Evolutionary conservation across 2,888 invertebrate genomes (phyloP), one percentile per base, ranked within the genome.

Genomic region (Oxytorus armatus): DNA sequence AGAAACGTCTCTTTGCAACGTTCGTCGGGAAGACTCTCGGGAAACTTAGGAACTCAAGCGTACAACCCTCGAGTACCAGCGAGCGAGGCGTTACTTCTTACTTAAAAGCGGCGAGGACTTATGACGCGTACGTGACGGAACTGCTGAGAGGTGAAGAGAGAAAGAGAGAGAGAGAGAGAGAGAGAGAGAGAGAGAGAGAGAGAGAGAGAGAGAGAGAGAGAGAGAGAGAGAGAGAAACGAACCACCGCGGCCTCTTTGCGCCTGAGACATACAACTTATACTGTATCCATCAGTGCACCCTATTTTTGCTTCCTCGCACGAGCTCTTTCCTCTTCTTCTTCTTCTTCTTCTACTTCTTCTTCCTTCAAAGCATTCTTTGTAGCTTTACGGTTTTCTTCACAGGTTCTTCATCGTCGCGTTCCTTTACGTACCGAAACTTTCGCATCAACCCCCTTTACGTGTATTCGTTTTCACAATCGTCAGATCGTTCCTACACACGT

Each of bases 121-220:
- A 89, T 86, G 89, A 89, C 87, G 84, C 83, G 87, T 85, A 88
- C 90, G 90, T 91, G 91, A 91, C 89, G 85, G 88, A 90, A 90
- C 90, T 90, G 86, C 83, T 85, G 85, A 84, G 80, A 81, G 83
- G 84, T 77, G 63, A 82, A 84, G 80, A 85, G 85, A 78, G 83
- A 70, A 11, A 16, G 69, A 33, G 72, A 18, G 63, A 36, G 73
- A 65, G 23, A 59, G 25, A 65, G 25, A 49, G 39, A 49, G 29
- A 42, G 18, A 39, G 39, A 39, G 69, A 44, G 65, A 59, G 36
- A n/a, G 85, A 84, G 80, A 81, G 83, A 83, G 77, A 61, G 82
- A 84, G 80, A 85, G 85, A 78, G 83, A 70, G 16, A 16, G 69
- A 33, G 72, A 18, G 63, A 36, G 73, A 65, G 23, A 59, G 25